phyloP scores from a whole-genome alignment of 2,888 invertebrate genomes.

The Aradus depressus region DNA sequence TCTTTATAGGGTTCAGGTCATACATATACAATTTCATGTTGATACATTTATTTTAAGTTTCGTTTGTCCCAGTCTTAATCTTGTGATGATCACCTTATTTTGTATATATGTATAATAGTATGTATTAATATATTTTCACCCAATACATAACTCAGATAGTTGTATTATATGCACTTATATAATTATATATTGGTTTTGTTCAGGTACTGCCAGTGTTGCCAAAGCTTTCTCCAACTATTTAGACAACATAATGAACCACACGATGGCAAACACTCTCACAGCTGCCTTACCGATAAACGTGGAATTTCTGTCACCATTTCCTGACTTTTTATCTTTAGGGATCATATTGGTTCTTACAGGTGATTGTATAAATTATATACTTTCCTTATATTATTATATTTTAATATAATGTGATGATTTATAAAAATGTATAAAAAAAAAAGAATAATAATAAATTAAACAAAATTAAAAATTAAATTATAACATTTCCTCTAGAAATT shows the following conservation, averaged over 20 bases:
- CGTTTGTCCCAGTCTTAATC: no score
- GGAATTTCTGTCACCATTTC: slow-evolving; percentile 51
- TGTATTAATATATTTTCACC: not conserved
- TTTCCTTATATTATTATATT: no score
- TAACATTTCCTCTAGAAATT: no score
- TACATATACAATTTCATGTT: no score
- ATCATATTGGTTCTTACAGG: slow-evolving; percentile 49
- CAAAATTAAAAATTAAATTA: no score
- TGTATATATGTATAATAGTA: no score
- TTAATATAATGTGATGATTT: no score
- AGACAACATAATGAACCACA: slow-evolving; percentile 50
- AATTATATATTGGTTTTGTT: slow-evolving; percentile 24
- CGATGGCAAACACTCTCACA: slow-evolving; percentile 45
- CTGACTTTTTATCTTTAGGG: slow-evolving; percentile 56
- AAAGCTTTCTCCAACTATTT: slow-evolving; percentile 61
- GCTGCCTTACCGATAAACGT: slow-evolving; percentile 49
- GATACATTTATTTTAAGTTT: no score
- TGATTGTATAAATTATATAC: slow-evolving; percentile 12
- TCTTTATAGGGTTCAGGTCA: no score
- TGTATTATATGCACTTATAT: not conserved
- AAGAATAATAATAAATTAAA: no score
- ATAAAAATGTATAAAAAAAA: no score
- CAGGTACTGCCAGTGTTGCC: slow-evolving; percentile 65
- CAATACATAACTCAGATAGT: not conserved
- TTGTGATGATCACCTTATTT: no score